phyloP scores from a whole-genome alignment of 2,113 vertebrate species.

The Aspidoscelis tigris region DNA sequence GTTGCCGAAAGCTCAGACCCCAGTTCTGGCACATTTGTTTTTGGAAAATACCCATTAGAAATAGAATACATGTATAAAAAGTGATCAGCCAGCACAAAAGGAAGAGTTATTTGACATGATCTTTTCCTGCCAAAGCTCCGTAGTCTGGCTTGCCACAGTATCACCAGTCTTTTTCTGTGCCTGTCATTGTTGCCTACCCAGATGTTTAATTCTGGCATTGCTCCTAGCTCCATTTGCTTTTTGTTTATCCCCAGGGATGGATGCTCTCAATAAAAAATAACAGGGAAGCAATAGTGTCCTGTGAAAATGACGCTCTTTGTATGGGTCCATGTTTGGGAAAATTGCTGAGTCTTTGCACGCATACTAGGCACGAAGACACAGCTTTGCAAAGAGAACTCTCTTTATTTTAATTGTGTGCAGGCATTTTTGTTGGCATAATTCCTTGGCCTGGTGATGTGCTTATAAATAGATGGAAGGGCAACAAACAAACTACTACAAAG shows the following conservation, averaged over 20 bases:
- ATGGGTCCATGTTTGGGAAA: neutral
- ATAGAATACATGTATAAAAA: too few relatives aligned
- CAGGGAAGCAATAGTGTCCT: neutral
- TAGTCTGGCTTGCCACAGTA: neutral
- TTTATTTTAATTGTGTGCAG: constrained; percentile 58
- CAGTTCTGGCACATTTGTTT: neutral
- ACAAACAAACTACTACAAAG: constrained; percentile 71
- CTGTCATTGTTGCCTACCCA: neutral
- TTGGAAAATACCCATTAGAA: neutral
- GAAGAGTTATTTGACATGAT: neutral
- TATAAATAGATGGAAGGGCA: constrained; percentile 71
- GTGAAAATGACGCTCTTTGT: constrained; percentile 42
- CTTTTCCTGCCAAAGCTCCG: neutral
- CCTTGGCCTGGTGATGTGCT: constrained; percentile 61
- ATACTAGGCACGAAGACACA: constrained; percentile 19
- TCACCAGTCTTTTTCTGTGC: neutral
- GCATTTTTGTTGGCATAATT: constrained; percentile 63
- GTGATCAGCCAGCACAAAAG: neutral
- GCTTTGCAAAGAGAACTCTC: constrained; percentile 46
- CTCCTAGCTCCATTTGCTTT: neutral
- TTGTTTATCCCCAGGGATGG: neutral
- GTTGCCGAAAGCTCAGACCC: too few relatives aligned
- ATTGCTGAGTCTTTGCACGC: constrained; percentile 51
- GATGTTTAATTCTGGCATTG: neutral
- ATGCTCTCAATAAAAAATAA: neutral